These are phyloP conservation scores for Calonectris borealis DNA, from an alignment of 2,113 vertebrate species.

Conservation along the genomic window DNA sequence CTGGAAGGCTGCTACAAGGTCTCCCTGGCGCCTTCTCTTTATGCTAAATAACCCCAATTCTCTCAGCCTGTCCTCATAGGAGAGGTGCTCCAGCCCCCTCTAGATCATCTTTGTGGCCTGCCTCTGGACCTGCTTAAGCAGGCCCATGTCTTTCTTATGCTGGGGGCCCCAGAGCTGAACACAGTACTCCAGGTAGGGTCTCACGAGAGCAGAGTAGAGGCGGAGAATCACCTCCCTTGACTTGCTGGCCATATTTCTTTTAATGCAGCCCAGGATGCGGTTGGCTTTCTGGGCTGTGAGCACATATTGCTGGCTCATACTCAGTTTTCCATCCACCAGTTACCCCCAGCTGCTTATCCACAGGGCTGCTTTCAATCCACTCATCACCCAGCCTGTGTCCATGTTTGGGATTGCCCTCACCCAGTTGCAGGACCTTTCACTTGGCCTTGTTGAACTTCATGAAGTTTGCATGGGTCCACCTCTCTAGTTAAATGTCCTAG, in stretches of 20 bases:
- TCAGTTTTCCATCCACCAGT: not conserved
- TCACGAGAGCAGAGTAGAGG: not conserved
- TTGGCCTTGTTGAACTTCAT: not conserved
- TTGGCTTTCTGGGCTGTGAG: not conserved
- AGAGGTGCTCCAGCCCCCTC: not conserved
- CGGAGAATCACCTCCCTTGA: not conserved
- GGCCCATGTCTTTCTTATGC: not conserved
- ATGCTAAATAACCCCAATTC: no score
- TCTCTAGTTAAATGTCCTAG: not conserved
- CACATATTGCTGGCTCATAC: fast-evolving
- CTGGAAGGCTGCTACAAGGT: not conserved
- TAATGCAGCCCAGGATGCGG: not conserved
- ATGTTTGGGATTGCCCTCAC: not conserved
- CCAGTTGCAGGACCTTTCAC: not conserved
- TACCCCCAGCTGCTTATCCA: not conserved
- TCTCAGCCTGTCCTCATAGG: no score
- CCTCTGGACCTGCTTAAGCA: not conserved
- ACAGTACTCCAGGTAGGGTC: not conserved
- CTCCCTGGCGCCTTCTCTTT: not conserved
- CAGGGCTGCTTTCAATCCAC: not conserved
- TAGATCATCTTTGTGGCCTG: not conserved
- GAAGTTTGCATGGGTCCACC: not conserved
- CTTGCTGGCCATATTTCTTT: not conserved
- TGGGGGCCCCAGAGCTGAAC: not conserved
- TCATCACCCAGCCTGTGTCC: not conserved